These are phyloP conservation scores for Pseudeuparius sepicola DNA, from an alignment of 2,888 invertebrate species.

Conservation along the genomic window DNA sequence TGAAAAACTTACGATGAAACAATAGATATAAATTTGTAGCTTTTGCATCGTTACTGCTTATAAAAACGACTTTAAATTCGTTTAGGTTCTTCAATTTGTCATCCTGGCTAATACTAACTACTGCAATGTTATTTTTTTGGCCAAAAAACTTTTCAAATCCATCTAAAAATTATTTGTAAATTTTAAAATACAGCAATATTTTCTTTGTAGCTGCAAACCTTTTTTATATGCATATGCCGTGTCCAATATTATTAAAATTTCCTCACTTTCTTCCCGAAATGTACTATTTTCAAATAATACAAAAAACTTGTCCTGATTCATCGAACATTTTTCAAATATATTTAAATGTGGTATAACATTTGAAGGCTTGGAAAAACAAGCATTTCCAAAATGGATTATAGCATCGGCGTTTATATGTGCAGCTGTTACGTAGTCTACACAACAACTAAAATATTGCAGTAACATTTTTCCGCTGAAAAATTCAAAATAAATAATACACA, in stretches of 20 bases:
- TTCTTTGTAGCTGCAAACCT: no score
- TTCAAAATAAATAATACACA: slow-evolving; percentile 35
- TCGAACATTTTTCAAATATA: slow-evolving; percentile 52
- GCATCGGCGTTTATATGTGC: slow-evolving; percentile 79
- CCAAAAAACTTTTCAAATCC: no score
- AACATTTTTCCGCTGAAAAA: not conserved
- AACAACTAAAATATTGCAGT: slow-evolving; percentile 55
- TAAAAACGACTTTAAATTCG: no score
- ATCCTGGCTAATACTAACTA: no score
- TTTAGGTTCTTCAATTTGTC: no score
- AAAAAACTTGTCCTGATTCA: no score
- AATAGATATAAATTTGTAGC: no score
- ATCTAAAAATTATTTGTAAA: no score
- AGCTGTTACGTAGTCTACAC: slow-evolving; percentile 82
- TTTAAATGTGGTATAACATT: slow-evolving; percentile 65
- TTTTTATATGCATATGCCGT: slow-evolving; percentile 53
- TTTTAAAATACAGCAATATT: no score
- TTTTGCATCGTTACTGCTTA: no score
- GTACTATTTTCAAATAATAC: no score
- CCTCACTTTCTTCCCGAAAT: slow-evolving; percentile 34
- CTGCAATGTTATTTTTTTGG: no score
- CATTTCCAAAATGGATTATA: slow-evolving; percentile 83
- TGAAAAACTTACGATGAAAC: slow-evolving; percentile 19
- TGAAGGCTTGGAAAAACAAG: slow-evolving; percentile 68
- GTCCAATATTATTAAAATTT: slow-evolving; percentile 55